Percentiles rank a stretch among this genome's conserved stretches.
Evolutionary conservation across 2,888 invertebrate species (phyloP).

Genomic region (Eretmocerus hayati): DNA sequence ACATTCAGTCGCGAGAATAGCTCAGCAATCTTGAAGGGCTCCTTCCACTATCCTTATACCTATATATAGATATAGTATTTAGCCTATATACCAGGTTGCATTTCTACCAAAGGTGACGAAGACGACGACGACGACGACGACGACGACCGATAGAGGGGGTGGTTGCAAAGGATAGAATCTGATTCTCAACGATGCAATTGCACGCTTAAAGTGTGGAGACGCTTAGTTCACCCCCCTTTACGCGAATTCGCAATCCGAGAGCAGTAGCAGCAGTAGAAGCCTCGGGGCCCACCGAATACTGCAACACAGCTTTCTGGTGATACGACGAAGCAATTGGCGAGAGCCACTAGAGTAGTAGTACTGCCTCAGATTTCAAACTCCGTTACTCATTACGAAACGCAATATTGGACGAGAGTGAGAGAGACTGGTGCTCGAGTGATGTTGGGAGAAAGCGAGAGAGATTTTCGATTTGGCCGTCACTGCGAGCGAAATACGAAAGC

Average conservation of each 20-base stretch:
- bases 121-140: conserved; percentile 14
- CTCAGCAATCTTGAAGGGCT: conserved; percentile 46
- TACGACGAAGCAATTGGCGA: conserved; percentile 13
- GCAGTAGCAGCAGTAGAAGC: conserved; percentile 20
- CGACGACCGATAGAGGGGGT: conserved; percentile 26
- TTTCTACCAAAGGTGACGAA: too few relatives aligned
- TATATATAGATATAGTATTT: too few relatives aligned
- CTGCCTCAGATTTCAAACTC: conserved; percentile 30
- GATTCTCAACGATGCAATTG: conserved; percentile 47
- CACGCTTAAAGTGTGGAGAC: conserved; percentile 45
- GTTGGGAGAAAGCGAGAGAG: neutral
- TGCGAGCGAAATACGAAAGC: conserved; percentile 8
- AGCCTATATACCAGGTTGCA: too few relatives aligned
- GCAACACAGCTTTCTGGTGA: too few relatives aligned
- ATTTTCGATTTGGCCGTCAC: conserved; percentile 20
- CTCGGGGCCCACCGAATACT: too few relatives aligned
- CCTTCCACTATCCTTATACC: too few relatives aligned
- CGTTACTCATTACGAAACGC: conserved; percentile 31
- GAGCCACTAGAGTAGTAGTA: too few relatives aligned
- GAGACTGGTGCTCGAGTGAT: conserved; percentile 4
- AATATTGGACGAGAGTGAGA: conserved; percentile 31
- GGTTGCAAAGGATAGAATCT: conserved; percentile 36
- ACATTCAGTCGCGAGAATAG: conserved; percentile 48
- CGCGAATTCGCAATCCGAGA: conserved; percentile 37
- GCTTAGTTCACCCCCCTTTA: conserved; percentile 44